Percentiles rank a stretch among this genome's conserved stretches.
phyloP scores from a whole-genome alignment of 2,113 vertebrate genomes.

The Scomber japonicus region DNA sequence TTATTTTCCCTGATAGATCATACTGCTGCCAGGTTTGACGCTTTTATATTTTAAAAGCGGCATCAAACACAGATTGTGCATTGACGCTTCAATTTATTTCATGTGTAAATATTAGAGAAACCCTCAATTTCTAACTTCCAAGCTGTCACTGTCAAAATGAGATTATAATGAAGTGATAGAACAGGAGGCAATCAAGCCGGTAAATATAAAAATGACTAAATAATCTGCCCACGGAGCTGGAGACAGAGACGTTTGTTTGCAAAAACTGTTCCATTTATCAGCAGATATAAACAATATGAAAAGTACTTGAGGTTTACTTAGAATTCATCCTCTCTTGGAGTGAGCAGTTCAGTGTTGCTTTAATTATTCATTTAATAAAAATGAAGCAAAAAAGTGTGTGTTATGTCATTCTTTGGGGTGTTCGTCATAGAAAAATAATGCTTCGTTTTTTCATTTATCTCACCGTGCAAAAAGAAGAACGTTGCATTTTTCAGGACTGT shows the following conservation, averaged over 20 bases:
- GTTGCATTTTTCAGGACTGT: neutral
- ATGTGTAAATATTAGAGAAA: neutral
- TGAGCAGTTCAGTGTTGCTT: constrained; percentile 31
- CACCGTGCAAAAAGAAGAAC: neutral
- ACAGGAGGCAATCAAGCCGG: neutral
- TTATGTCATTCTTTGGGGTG: constrained; percentile 14
- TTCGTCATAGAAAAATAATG: constrained; percentile 37
- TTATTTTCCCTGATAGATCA: constrained; percentile 42
- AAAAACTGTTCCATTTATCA: constrained; percentile 36
- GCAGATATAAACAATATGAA: constrained; percentile 15
- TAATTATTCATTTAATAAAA: constrained; percentile 66
- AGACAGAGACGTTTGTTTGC: constrained; percentile 9
- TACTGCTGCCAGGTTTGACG: constrained; percentile 38
- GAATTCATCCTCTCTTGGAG: constrained; percentile 30
- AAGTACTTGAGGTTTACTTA: constrained; percentile 20
- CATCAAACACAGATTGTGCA: neutral
- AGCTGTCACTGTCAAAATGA: neutral
- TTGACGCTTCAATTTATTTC: neutral
- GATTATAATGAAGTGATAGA: neutral
- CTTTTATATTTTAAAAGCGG: constrained; percentile 38
- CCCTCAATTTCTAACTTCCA: neutral
- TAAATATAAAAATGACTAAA: constrained; percentile 19
- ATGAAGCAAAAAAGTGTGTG: neutral
- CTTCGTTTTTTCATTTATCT: constrained; percentile 33
- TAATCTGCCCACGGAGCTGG: neutral